These are phyloP conservation scores for Physella acuta DNA, from an alignment of 1,140 invertebrate species.

Conservation along the genomic window DNA sequence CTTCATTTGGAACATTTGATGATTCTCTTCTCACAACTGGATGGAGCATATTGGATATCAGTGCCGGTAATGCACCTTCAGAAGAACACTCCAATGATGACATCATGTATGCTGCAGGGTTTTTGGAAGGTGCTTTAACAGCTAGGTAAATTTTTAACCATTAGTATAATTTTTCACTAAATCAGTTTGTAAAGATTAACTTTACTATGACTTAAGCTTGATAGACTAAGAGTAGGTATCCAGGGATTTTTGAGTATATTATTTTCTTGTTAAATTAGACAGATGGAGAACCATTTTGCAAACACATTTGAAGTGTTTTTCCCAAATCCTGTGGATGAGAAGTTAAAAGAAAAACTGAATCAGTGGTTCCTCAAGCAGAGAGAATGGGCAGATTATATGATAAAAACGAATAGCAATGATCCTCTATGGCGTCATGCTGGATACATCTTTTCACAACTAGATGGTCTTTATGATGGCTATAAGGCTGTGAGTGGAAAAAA, in stretches of 20 bases:
- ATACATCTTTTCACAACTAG: constrained; percentile 45
- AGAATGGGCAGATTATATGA: constrained; percentile 41
- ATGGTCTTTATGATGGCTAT: constrained; percentile 49
- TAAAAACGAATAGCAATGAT: constrained; percentile 32
- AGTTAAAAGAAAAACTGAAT: neutral
- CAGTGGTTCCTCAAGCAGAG: constrained; percentile 41
- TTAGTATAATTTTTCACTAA: neutral
- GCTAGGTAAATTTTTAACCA: constrained; percentile 35
- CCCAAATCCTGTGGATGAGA: neutral
- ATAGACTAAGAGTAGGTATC: neutral
- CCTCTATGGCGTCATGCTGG: constrained; percentile 48
- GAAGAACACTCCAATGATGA: constrained; percentile 28
- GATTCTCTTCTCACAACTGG: constrained; percentile 43
- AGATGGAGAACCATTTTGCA: constrained; percentile 19
- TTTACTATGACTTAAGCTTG: neutral
- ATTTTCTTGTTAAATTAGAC: constrained; percentile 3
- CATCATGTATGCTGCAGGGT: constrained; percentile 53
- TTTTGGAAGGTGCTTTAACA: constrained; percentile 47
- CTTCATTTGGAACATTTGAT: constrained; percentile 44
- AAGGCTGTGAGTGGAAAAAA: constrained; percentile 25
- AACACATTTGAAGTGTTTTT: constrained; percentile 1
- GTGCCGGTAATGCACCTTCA: constrained; percentile 35
- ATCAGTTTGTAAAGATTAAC: neutral
- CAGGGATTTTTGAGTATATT: neutral
- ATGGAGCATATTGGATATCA: constrained; percentile 50